These are phyloP conservation scores for Drosophila longiperda DNA, from an alignment of 2,888 invertebrate genomes.

Conservation along the genomic window DNA sequence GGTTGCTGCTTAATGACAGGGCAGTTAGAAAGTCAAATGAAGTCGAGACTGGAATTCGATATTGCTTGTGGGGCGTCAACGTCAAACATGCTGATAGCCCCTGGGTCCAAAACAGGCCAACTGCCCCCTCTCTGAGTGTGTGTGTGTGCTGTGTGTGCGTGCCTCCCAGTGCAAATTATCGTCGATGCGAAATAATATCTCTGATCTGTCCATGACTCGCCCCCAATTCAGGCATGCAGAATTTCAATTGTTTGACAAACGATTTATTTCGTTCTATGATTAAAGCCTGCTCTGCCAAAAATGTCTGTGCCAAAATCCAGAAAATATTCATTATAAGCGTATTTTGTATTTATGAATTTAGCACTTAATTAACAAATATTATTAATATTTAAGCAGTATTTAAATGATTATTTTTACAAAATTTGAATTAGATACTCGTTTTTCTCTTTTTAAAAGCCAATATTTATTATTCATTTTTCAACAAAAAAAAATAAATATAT, in stretches of 20 bases:
- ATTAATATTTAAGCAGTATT: rapidly evolving
- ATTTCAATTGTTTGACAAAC: slow-evolving; percentile 2
- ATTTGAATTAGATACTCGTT: background rate
- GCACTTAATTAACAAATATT: background rate
- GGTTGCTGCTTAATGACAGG: slow-evolving; percentile 59
- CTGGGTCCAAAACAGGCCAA: slow-evolving; percentile 4
- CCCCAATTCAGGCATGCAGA: slow-evolving; percentile 7
- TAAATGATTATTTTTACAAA: background rate
- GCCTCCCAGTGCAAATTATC: slow-evolving; percentile 28
- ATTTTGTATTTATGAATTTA: rapidly evolving
- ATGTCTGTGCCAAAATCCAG: background rate
- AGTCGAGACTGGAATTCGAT: slow-evolving; percentile 75
- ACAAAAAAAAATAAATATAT: too few species aligned
- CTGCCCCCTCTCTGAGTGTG: background rate
- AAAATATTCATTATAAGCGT: background rate
- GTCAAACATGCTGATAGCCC: slow-evolving; percentile 16
- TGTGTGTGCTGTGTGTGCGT: slow-evolving; percentile 18
- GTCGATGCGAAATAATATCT: slow-evolving; percentile 49
- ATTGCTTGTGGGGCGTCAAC: slow-evolving; percentile 36
- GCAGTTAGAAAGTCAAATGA: slow-evolving; percentile 71
- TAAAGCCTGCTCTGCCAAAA: background rate
- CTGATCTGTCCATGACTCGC: slow-evolving; percentile 13
- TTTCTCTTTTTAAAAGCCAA: background rate
- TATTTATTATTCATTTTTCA: background rate
- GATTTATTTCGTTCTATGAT: background rate